A percentile compares a stretch with the other conserved stretches of the same genome.
phyloP scores from a whole-genome alignment of 1,140 invertebrate genomes.

The Oryctes rhinoceros region DNA sequence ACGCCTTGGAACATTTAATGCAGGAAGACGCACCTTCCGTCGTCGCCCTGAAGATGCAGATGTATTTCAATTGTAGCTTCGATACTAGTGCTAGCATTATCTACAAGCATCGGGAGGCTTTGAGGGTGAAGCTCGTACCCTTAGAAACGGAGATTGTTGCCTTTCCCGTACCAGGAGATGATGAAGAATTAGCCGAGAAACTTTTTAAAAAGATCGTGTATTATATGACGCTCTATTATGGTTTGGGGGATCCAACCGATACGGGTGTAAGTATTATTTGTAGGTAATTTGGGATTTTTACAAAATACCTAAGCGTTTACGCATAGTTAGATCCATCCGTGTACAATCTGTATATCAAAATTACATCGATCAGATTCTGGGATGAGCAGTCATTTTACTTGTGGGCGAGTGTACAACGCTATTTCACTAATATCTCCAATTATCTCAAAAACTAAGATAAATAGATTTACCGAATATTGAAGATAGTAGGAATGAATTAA shows the following conservation, averaged over 20 bases:
- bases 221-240: slow-evolving; percentile 68
- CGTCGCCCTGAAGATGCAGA: slow-evolving; percentile 72
- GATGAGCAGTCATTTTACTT: too few relatives aligned
- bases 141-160: slow-evolving; percentile 68
- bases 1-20: slow-evolving; percentile 59
- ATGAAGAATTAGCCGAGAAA: slow-evolving; percentile 54
- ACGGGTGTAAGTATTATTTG: background rate
- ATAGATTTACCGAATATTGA: too few relatives aligned
- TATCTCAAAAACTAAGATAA: too few relatives aligned
- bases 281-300: too few relatives aligned
- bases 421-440: too few relatives aligned
- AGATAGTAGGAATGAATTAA: too few relatives aligned
- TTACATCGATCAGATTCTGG: too few relatives aligned
- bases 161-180: slow-evolving; percentile 56
- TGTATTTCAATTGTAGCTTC: slow-evolving; percentile 75
- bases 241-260: slow-evolving; percentile 65
- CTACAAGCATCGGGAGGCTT: slow-evolving; percentile 63
- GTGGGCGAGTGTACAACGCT: too few relatives aligned
- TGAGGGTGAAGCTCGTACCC: slow-evolving; percentile 63
- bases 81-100: slow-evolving; percentile 66
- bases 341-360: too few relatives aligned
- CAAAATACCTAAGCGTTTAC: too few relatives aligned
- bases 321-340: too few relatives aligned
- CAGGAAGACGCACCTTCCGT: slow-evolving; percentile 59
- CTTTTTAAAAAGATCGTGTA: slow-evolving; percentile 72